A percentile compares a stretch with the other conserved stretches of the same genome.
Evolutionary conservation across 2,797 vertebrate species (phyloP).

Genomic region (Coregonus ussuriensis): DNA sequence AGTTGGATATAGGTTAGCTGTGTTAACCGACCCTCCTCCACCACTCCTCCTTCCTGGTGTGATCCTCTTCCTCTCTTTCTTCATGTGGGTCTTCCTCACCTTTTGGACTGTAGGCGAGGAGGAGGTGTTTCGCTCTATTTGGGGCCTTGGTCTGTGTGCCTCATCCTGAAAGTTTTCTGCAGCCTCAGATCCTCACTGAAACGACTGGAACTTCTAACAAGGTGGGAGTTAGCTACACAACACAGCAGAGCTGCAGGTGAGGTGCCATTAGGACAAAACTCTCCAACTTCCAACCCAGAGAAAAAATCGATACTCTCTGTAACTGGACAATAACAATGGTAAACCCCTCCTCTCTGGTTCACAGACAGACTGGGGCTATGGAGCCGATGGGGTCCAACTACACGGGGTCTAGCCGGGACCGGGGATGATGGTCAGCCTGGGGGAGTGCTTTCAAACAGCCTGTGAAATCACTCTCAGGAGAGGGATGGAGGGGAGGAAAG

Average conservation of each 20-base stretch:
- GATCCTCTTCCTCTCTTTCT: too few relatives aligned
- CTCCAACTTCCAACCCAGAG: constrained; percentile 60
- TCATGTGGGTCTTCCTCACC: too few relatives aligned
- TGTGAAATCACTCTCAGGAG: constrained; percentile 83
- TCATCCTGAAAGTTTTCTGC: constrained; percentile 46
- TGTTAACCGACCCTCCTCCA: too few relatives aligned
- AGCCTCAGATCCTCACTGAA: constrained; percentile 37
- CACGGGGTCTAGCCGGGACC: too few relatives aligned
- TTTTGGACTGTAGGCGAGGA: too few relatives aligned
- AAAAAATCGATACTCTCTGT: constrained; percentile 73
- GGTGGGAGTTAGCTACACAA: not conserved
- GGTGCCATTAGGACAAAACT: constrained; percentile 73
- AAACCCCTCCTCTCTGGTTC: constrained; percentile 52
- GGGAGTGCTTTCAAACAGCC: constrained; percentile 77
- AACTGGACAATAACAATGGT: constrained; percentile 64
- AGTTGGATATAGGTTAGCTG: too few relatives aligned
- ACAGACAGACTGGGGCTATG: not conserved
- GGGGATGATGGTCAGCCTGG: constrained; percentile 53
- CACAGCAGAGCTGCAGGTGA: constrained; percentile 61
- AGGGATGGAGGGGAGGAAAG: not conserved
- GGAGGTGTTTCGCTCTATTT: too few relatives aligned
- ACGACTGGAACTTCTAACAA: constrained; percentile 66
- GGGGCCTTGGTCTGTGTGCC: too few relatives aligned
- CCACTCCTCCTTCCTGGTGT: too few relatives aligned
- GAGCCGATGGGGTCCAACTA: too few relatives aligned